Evolutionary conservation across 2,113 vertebrate species (phyloP).

Genomic region (Crotalus tigris): DNA sequence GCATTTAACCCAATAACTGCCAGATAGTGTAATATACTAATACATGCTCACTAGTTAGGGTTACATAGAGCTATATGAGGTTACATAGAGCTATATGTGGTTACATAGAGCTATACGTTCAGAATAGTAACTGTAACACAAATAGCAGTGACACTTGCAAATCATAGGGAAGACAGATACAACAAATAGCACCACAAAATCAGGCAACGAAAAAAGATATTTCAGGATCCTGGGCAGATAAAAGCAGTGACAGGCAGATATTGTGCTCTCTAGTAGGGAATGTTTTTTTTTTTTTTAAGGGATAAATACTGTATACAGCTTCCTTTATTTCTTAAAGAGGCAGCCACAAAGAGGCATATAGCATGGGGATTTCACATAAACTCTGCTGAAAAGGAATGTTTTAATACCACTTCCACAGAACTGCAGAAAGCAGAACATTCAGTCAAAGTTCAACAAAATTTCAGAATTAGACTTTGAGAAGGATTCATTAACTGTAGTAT

Average conservation of each 20-base stretch:
- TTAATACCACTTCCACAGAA: background rate
- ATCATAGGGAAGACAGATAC: background rate
- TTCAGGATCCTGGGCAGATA: background rate
- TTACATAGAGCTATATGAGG: too few relatives aligned
- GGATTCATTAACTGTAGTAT: background rate
- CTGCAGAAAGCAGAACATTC: background rate
- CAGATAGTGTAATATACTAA: too few relatives aligned
- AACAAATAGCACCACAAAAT: background rate
- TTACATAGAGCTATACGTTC: too few relatives aligned
- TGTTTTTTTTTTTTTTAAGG: background rate
- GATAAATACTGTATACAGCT: background rate
- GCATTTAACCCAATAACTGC: too few relatives aligned
- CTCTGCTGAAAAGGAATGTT: background rate
- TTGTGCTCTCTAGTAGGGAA: background rate
- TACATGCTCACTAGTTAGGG: too few relatives aligned
- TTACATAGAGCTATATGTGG: too few relatives aligned
- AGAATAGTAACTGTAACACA: background rate
- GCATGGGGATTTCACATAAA: background rate
- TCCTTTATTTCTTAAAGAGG: background rate
- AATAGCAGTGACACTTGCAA: background rate
- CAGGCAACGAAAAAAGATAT: background rate
- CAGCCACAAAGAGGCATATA: background rate
- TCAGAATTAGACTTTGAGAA: background rate
- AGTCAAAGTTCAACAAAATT: background rate
- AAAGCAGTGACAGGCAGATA: background rate